Conservation (phyloP, 2,113 vertebrate genomes). For the Siphamia tubifer region DNA sequence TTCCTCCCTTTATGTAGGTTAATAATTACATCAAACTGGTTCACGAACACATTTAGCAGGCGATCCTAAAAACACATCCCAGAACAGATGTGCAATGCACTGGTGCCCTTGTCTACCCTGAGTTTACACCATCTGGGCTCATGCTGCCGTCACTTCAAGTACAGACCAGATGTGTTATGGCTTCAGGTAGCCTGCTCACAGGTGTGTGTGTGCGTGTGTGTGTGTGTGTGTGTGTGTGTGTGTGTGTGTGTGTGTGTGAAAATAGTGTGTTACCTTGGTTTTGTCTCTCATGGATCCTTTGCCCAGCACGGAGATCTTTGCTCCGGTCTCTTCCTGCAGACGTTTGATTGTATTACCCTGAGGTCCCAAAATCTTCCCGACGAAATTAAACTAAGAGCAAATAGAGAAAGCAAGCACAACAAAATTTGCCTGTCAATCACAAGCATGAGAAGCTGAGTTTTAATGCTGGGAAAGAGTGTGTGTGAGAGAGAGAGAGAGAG, state of each 20-base stretch:
- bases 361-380: slow-evolving; percentile 97
- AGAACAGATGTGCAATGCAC: slow-evolving; percentile 22
- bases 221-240: neutral
- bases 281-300: slow-evolving; percentile 99
- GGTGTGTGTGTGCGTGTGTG: slow-evolving; percentile 11
- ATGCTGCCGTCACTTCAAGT: slow-evolving; percentile 1
- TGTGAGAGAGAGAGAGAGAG: too few species aligned
- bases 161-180: slow-evolving; percentile 44
- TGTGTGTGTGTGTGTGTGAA: neutral
- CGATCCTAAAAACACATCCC: slow-evolving; percentile 7
- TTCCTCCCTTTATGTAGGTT: neutral
- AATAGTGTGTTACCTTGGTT: slow-evolving; percentile 86
- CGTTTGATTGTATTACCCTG: slow-evolving; percentile 98
- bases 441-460: neutral
- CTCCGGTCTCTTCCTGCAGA: slow-evolving; percentile 97
- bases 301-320: slow-evolving; percentile 98
- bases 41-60: neutral
- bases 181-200: slow-evolving; percentile 27
- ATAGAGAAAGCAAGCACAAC: slow-evolving; percentile 27
- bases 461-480: too few species aligned
- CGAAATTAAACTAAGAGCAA: slow-evolving; percentile 92
- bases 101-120: slow-evolving; percentile 11
- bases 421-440: slow-evolving; percentile 28
- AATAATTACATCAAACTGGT: slow-evolving; percentile 8
- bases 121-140: slow-evolving; percentile 43